Percentiles rank a stretch among this genome's conserved stretches.
These are phyloP conservation scores for Sciaenops ocellatus DNA, from an alignment of 2,797 vertebrate genomes.

Conservation along the genomic window DNA sequence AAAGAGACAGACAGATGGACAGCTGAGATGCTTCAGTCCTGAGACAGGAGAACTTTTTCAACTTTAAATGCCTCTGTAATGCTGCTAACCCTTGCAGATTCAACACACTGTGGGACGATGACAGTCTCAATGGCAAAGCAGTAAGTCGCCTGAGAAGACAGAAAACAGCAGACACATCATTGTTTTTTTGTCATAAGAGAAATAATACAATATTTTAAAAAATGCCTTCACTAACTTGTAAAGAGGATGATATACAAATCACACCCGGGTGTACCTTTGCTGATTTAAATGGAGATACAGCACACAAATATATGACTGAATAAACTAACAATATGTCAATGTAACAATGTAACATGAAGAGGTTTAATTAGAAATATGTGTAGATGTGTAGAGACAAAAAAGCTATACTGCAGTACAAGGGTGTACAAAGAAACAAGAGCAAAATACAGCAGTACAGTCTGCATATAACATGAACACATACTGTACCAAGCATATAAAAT, in stretches of 20 bases:
- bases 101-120: conserved; percentile 3
- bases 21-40: not conserved
- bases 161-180: not conserved
- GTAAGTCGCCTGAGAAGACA: conserved; percentile 3
- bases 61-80: conserved; percentile 10
- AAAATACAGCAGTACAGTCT: not conserved
- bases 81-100: not conserved
- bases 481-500: not conserved
- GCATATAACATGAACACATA: not conserved
- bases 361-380: conserved; percentile 12
- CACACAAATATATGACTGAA: conserved; percentile 5
- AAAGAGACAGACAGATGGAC: not conserved
- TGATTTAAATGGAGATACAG: conserved; percentile 8
- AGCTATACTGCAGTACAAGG: not conserved
- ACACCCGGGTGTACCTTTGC: not conserved
- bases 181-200: not conserved
- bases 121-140: not conserved
- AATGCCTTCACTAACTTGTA: not conserved
- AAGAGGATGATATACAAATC: conserved; percentile 5
- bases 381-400: not conserved
- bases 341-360: not conserved
- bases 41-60: conserved; percentile 12
- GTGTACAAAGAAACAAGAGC: not conserved
- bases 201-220: not conserved
- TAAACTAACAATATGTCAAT: not conserved